A percentile compares a stretch with the other conserved stretches of the same genome.
phyloP scores from a whole-genome alignment of 2,113 vertebrate genomes.

The Toxotes jaculatrix region DNA sequence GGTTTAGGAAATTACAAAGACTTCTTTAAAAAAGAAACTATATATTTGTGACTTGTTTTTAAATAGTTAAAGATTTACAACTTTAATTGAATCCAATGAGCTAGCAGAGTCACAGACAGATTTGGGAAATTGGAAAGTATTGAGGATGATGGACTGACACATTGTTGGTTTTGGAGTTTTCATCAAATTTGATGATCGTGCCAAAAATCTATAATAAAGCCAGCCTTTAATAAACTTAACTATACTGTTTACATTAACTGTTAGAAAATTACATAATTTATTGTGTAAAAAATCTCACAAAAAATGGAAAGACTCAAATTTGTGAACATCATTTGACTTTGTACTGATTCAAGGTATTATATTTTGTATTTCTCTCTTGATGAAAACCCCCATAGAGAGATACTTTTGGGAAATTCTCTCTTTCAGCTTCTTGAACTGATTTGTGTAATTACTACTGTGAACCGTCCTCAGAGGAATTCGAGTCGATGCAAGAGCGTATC shows the following conservation, averaged over 20 bases:
- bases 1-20: neutral
- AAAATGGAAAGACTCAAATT: neutral
- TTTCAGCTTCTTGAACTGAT: constrained; percentile 3
- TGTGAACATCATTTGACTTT: neutral
- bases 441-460: neutral
- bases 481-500: neutral
- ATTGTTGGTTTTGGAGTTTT: neutral
- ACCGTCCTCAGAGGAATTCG: constrained; percentile 9
- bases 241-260: neutral
- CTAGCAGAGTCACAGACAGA: neutral
- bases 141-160: too few relatives aligned
- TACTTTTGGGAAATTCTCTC: neutral
- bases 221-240: neutral
- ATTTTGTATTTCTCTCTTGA: constrained; percentile 8
- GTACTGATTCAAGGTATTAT: neutral
- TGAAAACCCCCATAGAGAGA: neutral
- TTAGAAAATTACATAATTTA: neutral
- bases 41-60: neutral
- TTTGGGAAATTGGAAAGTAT: neutral
- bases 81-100: neutral
- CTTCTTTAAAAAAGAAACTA: neutral
- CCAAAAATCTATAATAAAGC: neutral
- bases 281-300: neutral
- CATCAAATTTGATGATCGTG: neutral
- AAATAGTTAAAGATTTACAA: neutral